Evolutionary conservation across 2,888 invertebrate species (phyloP).

Genomic region (Diloba caeruleocephala): DNA sequence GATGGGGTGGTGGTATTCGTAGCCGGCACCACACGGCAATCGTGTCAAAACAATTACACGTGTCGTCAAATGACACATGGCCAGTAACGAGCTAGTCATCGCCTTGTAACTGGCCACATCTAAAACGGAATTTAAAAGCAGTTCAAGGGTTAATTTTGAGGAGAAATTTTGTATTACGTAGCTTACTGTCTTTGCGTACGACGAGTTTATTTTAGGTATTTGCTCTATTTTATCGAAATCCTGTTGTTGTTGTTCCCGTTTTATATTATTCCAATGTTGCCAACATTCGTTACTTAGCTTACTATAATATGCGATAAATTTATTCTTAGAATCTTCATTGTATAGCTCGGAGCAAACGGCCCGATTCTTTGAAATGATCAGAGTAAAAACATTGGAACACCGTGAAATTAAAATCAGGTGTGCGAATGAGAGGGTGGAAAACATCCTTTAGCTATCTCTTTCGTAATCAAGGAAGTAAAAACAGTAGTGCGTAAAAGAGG

Average conservation of each 20-base stretch:
- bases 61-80: no score
- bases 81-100: no score
- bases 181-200: no score
- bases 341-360: slow-evolving; percentile 44
- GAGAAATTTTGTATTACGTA: no score
- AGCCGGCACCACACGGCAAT: no score
- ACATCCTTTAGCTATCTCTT: slow-evolving; percentile 22
- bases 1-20: no score
- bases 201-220: no score
- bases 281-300: slow-evolving; percentile 22
- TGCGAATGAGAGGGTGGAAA: slow-evolving; percentile 22
- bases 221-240: neutral
- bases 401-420: slow-evolving; percentile 50
- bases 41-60: no score
- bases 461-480: slow-evolving; percentile 40
- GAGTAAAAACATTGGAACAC: slow-evolving; percentile 40
- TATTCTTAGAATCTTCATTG: slow-evolving; percentile 48
- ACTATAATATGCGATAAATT: slow-evolving; percentile 34
- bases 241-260: slow-evolving; percentile 5
- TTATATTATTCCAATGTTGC: slow-evolving; percentile 16
- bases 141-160: no score
- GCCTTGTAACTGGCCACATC: no score
- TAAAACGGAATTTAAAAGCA: no score
- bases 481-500: slow-evolving; percentile 20
- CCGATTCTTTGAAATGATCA: slow-evolving; percentile 46